These are phyloP conservation scores for Theodoxus fluviatilis DNA, from an alignment of 2,888 invertebrate species.

Conservation along the genomic window DNA sequence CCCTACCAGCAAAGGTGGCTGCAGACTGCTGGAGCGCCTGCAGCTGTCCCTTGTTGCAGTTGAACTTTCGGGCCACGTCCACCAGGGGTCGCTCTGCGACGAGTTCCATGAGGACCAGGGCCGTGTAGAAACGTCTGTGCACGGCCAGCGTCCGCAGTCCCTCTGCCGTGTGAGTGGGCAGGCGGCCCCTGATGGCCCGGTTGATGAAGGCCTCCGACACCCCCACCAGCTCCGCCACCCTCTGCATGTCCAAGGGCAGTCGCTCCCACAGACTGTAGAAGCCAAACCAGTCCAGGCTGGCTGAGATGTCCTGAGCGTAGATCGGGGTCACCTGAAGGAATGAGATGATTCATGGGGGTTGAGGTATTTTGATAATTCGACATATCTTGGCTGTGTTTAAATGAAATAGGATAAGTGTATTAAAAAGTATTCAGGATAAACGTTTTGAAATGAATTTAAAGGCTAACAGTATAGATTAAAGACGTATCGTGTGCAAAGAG, in stretches of 20 bases:
- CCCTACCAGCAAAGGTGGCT: constrained; percentile 87
- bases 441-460: too few relatives aligned
- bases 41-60: constrained; percentile 85
- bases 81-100: constrained; percentile 83
- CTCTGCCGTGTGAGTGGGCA: constrained; percentile 48
- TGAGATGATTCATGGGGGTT: too few relatives aligned
- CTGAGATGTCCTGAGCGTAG: constrained; percentile 82
- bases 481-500: too few relatives aligned
- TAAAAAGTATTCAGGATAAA: too few relatives aligned
- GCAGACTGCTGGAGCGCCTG: constrained; percentile 94
- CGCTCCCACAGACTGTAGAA: constrained; percentile 82
- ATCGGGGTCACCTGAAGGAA: constrained; percentile 85
- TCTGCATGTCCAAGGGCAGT: constrained; percentile 79
- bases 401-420: too few relatives aligned
- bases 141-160: constrained; percentile 41
- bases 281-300: constrained; percentile 73
- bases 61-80: constrained; percentile 83
- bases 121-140: constrained; percentile 70
- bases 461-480: too few relatives aligned
- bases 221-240: constrained; percentile 87
- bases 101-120: constrained; percentile 87
- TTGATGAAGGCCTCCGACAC: constrained; percentile 83
- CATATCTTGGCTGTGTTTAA: too few relatives aligned
- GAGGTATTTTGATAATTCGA: too few relatives aligned
- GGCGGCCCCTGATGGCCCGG: constrained; percentile 67